Conservation (phyloP, 2,888 invertebrate species). For the Minunthozetes semirufus region DNA sequence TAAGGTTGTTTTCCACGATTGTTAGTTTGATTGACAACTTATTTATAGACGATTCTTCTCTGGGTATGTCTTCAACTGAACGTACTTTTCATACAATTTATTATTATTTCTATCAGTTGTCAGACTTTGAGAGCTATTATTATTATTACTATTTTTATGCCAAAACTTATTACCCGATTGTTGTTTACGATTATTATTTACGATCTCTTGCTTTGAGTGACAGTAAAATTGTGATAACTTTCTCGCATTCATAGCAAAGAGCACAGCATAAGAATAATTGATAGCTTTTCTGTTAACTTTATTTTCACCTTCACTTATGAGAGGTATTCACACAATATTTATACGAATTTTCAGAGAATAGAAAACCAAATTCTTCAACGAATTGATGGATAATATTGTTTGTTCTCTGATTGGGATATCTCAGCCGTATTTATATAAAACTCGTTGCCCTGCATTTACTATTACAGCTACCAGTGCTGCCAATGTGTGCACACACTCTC, state of each 20-base stretch:
- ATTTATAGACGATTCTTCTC: background rate
- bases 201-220: conserved; percentile 15
- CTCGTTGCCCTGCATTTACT: conserved; percentile 15
- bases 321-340: too few species aligned
- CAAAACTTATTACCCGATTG: background rate
- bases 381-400: background rate
- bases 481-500: background rate
- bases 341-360: background rate
- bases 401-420: background rate
- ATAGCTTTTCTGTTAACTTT: background rate
- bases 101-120: background rate
- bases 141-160: background rate
- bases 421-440: background rate
- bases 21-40: background rate
- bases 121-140: background rate
- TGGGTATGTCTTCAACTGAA: background rate
- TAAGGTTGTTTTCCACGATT: too few species aligned
- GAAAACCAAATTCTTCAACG: background rate
- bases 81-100: background rate
- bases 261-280: background rate
- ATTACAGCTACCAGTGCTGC: background rate
- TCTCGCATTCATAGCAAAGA: conserved; percentile 17
- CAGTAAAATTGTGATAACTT: conserved; percentile 19
- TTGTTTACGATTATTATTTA: background rate
- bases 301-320: background rate